Conservation (phyloP, 2,113 vertebrate genomes). For the Caranx melampygus region DNA sequence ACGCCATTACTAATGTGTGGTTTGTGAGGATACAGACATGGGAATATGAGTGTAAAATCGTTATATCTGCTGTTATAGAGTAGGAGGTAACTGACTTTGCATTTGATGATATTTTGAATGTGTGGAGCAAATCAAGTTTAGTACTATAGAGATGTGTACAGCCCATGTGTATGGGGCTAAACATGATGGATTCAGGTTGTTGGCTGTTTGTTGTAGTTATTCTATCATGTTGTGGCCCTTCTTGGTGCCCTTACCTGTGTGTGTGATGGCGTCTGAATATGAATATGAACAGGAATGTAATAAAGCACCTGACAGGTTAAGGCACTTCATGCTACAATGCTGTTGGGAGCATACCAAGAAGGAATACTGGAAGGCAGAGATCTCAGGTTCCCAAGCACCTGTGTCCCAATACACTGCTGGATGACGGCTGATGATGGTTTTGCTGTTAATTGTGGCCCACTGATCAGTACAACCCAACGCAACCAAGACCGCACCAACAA, state of each 20-base stretch:
- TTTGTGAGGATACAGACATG: slow-evolving; percentile 18
- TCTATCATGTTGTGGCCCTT: neutral
- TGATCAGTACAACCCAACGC: too few species aligned
- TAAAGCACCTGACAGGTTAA: too few species aligned
- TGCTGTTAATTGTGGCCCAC: too few species aligned
- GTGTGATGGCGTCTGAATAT: too few species aligned
- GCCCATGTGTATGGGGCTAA: slow-evolving; percentile 3
- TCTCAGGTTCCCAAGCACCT: too few species aligned
- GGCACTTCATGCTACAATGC: neutral
- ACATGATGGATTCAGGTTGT: slow-evolving; percentile 34
- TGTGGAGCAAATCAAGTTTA: slow-evolving; percentile 19
- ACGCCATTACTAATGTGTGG: slow-evolving; percentile 12
- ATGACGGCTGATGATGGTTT: too few species aligned
- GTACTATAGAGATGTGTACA: slow-evolving; percentile 35
- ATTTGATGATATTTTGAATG: slow-evolving; percentile 18
- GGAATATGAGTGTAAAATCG: neutral
- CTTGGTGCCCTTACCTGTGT: too few species aligned
- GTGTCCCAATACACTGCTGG: too few species aligned
- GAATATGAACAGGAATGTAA: too few species aligned
- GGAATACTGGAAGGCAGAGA: too few species aligned
- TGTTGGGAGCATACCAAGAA: neutral
- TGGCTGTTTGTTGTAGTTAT: slow-evolving; percentile 6
- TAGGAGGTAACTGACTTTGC: neutral
- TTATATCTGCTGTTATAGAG: neutral
- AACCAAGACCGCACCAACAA: too few species aligned